Conservation (phyloP, 2,797 vertebrate genomes). For the Silurus aristotelis region DNA sequence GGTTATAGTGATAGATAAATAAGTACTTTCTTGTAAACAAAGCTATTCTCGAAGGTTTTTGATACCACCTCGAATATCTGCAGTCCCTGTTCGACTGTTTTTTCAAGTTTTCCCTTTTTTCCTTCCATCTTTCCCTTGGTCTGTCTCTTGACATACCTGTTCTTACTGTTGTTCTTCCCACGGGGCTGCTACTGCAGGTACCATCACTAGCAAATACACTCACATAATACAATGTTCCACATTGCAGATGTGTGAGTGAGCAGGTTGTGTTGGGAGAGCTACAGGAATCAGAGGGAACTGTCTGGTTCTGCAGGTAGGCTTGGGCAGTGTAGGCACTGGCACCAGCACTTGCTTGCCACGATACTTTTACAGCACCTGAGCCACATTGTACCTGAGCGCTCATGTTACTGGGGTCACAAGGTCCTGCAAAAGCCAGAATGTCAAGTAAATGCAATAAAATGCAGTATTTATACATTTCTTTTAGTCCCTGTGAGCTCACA, state of each 20-base stretch:
- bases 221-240: constrained; percentile 69
- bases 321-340: constrained; percentile 65
- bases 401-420: constrained; percentile 70
- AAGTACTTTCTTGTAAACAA: too few species aligned
- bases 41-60: too few species aligned
- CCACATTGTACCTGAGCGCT: constrained; percentile 60
- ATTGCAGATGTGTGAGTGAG: constrained; percentile 64
- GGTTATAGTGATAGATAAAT: too few species aligned
- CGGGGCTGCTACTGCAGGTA: constrained; percentile 71
- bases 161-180: constrained; percentile 57
- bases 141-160: constrained; percentile 65
- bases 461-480: not conserved
- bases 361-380: constrained; percentile 62
- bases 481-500: not conserved
- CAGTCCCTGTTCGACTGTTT: not conserved
- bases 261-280: constrained; percentile 62
- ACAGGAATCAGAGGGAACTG: constrained; percentile 52
- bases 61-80: not conserved
- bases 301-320: constrained; percentile 57
- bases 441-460: not conserved
- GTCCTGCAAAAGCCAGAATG: constrained; percentile 60
- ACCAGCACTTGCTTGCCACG: constrained; percentile 65
- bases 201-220: constrained; percentile 69
- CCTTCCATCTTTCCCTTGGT: not conserved
- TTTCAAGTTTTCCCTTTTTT: not conserved